These are phyloP conservation scores for Podotricha telesiphe DNA, from an alignment of 2,888 invertebrate species.

Conservation along the genomic window DNA sequence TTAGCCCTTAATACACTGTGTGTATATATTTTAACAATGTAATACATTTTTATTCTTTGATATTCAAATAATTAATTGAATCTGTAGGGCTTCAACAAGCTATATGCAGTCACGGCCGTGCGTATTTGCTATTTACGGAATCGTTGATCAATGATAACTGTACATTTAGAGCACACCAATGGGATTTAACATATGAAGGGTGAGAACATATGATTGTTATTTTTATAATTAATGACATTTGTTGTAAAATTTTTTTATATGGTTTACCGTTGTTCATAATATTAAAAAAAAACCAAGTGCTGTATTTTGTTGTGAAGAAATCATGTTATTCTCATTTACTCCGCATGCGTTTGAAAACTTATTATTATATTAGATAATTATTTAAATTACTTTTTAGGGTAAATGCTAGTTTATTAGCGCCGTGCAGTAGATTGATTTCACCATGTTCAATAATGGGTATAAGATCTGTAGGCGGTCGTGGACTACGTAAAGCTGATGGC, in stretches of 20 bases:
- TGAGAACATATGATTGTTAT: conserved; percentile 45
- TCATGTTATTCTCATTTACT: too few relatives aligned
- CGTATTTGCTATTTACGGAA: conserved; percentile 84
- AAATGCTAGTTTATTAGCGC: conserved; percentile 62
- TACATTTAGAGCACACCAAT: conserved; percentile 79
- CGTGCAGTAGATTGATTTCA: conserved; percentile 57
- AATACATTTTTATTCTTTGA: not conserved
- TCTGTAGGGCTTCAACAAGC: conserved; percentile 76
- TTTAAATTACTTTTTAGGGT: conserved; percentile 55
- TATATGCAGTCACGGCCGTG: conserved; percentile 85
- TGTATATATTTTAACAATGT: not conserved
- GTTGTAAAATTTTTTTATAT: too few relatives aligned
- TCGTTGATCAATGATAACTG: conserved; percentile 80
- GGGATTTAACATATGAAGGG: conserved; percentile 81
- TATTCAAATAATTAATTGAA: not conserved
- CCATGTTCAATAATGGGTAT: conserved; percentile 84
- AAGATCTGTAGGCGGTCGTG: conserved; percentile 59
- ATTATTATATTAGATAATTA: too few relatives aligned
- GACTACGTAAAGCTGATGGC: conserved; percentile 68
- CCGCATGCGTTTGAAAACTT: too few relatives aligned
- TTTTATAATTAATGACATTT: too few relatives aligned
- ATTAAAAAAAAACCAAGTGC: too few relatives aligned
- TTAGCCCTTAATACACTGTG: too few relatives aligned
- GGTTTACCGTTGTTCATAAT: too few relatives aligned
- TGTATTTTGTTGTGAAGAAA: too few relatives aligned